Evolutionary conservation across 2,113 vertebrate genomes (phyloP).

Genomic region (Eretmochelys imbricata): DNA sequence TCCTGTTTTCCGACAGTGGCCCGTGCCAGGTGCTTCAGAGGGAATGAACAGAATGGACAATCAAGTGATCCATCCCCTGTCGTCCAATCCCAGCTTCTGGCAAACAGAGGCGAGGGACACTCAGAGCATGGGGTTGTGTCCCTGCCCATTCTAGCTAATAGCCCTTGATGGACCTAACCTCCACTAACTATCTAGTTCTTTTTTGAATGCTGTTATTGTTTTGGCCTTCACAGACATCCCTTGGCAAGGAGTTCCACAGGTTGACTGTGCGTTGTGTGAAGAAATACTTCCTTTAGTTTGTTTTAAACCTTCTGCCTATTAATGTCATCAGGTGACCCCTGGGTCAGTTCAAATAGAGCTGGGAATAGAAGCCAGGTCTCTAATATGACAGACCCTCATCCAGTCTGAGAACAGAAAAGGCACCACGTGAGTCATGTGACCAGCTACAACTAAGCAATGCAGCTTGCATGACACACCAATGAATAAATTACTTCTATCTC

Average conservation of each 20-base stretch:
- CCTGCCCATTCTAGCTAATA: not conserved
- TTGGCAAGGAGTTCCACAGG: not conserved
- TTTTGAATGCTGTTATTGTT: not conserved
- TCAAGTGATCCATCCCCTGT: not conserved
- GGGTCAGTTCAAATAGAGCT: not conserved
- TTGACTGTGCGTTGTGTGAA: not conserved
- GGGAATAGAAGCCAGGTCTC: not conserved
- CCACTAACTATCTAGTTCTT: not conserved
- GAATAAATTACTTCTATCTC: not conserved
- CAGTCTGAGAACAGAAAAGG: not conserved
- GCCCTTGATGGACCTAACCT: not conserved
- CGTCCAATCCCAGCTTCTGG: not conserved
- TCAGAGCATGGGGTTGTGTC: too few relatives aligned
- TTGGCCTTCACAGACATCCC: not conserved
- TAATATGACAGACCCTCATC: not conserved
- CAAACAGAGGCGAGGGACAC: not conserved
- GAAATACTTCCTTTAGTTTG: not conserved
- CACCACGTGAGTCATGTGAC: not conserved
- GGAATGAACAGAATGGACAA: not conserved
- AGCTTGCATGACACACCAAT: not conserved
- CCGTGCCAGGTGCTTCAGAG: not conserved
- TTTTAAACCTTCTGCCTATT: not conserved
- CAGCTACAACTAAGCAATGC: not conserved
- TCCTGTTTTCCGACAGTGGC: not conserved
- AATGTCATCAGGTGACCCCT: too few relatives aligned